These are phyloP conservation scores for Herminia tarsipennalis DNA, from an alignment of 2,888 invertebrate species.

Conservation along the genomic window DNA sequence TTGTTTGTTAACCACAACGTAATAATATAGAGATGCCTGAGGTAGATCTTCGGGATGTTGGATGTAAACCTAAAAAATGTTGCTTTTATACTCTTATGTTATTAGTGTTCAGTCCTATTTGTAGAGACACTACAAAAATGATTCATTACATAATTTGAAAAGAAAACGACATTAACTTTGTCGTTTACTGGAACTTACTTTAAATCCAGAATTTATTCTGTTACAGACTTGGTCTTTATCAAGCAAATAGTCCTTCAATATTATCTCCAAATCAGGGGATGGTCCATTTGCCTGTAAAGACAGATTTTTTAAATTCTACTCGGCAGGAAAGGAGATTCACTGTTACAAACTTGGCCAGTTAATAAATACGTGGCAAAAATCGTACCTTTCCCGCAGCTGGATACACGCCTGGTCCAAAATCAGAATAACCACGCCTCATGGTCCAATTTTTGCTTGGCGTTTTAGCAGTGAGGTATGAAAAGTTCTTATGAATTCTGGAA, in stretches of 20 bases:
- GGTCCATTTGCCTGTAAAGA: slow-evolving; percentile 44
- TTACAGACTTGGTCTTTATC: slow-evolving; percentile 46
- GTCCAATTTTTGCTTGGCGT: slow-evolving; percentile 41
- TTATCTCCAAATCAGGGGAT: slow-evolving; percentile 44
- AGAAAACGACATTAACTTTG: not conserved
- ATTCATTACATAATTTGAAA: too few relatives aligned
- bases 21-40: slow-evolving; percentile 53
- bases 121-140: too few relatives aligned
- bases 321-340: too few relatives aligned
- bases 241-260: slow-evolving; percentile 19
- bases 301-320: not conserved
- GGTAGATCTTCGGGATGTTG: slow-evolving; percentile 63
- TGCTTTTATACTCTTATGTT: not conserved
- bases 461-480: slow-evolving; percentile 36
- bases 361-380: too few relatives aligned
- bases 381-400: slow-evolving; percentile 54
- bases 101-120: too few relatives aligned
- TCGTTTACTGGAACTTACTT: slow-evolving; percentile 34
- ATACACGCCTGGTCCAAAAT: slow-evolving; percentile 28
- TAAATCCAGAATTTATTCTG: slow-evolving; percentile 46
- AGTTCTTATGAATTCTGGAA: slow-evolving; percentile 45
- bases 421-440: slow-evolving; percentile 41
- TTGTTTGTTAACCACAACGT: slow-evolving; percentile 46
- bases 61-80: slow-evolving; percentile 51
- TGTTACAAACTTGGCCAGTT: too few relatives aligned